Conservation (phyloP, 2,888 invertebrate species). For the Mythimna vitellina region DNA sequence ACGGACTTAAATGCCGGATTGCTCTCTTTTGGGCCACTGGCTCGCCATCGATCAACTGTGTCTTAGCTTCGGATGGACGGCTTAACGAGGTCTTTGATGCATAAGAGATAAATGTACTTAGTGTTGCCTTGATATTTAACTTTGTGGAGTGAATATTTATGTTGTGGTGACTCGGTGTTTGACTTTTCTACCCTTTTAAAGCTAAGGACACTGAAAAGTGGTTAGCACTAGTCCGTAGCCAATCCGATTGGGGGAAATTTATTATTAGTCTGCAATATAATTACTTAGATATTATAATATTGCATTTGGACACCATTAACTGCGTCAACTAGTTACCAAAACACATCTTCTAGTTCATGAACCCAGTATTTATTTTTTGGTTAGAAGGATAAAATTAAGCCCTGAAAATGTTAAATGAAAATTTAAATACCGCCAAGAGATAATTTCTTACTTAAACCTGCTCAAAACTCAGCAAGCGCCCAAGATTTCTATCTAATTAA, state of each 20-base stretch:
- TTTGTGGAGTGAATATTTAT: conserved; percentile 18
- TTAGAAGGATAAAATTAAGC: not conserved
- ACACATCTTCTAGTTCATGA: not conserved
- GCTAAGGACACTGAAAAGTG: no score
- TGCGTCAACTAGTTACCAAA: no score
- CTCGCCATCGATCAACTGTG: conserved; percentile 56
- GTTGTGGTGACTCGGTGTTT: not conserved
- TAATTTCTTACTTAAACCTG: conserved; percentile 25
- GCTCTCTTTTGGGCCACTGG: conserved; percentile 39
- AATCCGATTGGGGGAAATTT: no score
- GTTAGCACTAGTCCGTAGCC: no score
- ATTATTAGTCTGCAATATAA: no score
- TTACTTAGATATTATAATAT: no score
- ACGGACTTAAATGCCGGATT: conserved; percentile 42
- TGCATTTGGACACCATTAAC: no score
- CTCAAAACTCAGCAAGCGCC: conserved; percentile 10
- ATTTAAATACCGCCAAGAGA: conserved; percentile 7
- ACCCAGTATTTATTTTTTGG: not conserved
- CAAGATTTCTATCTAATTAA: conserved; percentile 40
- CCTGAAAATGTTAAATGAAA: not conserved
- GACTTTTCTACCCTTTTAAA: not conserved
- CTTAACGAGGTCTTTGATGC: conserved; percentile 55
- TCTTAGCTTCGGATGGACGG: conserved; percentile 51
- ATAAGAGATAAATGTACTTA: conserved; percentile 49
- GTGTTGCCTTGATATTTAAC: conserved; percentile 21